Evolutionary conservation across 2,888 invertebrate species (phyloP), one percentile per base, ranked within the genome.

Genomic region (Synanthedon formicaeformis): DNA sequence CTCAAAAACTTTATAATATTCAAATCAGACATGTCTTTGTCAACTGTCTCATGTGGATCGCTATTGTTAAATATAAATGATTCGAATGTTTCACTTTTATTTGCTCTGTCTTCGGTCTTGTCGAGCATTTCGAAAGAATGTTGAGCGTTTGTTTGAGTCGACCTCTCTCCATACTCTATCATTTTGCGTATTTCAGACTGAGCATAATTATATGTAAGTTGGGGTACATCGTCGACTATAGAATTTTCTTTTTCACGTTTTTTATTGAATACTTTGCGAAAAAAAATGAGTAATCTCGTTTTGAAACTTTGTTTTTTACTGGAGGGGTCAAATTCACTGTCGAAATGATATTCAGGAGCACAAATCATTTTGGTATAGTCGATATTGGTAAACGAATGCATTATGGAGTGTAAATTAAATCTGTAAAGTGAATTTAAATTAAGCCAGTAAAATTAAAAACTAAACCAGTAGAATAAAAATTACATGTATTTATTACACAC

Each of bases 371-470:
- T 10, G 8, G 34, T 53, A 40, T 61, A 57, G 1, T 69, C 69
- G 1, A 54, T 56, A 10, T 81, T 79, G 41, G 67, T 64, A n/a
- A 85, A 85, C 41, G 81, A 76, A 23, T 77, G 71, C 86, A 87
- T 87, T 13, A 84, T 64, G 11, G 73, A 58, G 14, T 82, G 74
- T 59, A 86, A 66, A 56, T 73, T 70, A 53, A 87, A 69, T 55
- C 86, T 87, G 73, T 23, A 72, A 76, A 51, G 2, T 27, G 53
- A 40, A 57, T 58, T 55, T 0, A 55, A n/a, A 8, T 11, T 12
- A 12, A 14, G 23, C n/a, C n/a, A n/a, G n/a, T n/a, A n/a, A n/a
- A n/a, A n/a, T n/a, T n/a, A n/a, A n/a, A n/a, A n/a, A n/a, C n/a
- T n/a, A n/a, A n/a, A n/a, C n/a, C n/a, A n/a, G n/a, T n/a, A n/a